Evolutionary conservation across 2,888 invertebrate species (phyloP).

Genomic region (Fissipunctia ypsillon): DNA sequence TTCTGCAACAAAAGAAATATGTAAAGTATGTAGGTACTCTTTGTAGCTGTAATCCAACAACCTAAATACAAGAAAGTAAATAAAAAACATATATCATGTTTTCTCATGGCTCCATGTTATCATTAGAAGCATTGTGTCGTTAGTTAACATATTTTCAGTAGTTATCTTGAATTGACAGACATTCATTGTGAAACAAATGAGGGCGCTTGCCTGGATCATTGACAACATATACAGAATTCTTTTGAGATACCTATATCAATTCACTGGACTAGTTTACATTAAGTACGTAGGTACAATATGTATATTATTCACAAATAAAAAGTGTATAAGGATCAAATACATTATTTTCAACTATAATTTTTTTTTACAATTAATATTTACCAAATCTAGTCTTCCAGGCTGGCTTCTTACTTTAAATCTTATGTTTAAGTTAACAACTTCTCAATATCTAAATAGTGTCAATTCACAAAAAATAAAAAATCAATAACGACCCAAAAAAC

Average conservation of each 20-base stretch:
- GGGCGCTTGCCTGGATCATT: conserved; percentile 27
- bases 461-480: no score
- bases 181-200: conserved; percentile 21
- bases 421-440: no score
- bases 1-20: background rate
- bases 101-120: background rate
- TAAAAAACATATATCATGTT: background rate
- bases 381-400: no score
- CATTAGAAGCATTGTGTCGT: background rate
- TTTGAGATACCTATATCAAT: conserved; percentile 34
- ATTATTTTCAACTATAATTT: no score
- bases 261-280: conserved; percentile 14
- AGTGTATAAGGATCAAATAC: no score
- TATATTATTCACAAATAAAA: no score
- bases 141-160: background rate
- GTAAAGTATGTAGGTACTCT: background rate
- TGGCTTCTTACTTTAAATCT: no score
- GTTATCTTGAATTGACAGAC: conserved; percentile 12
- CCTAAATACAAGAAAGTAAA: background rate
- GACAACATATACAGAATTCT: conserved; percentile 17
- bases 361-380: no score
- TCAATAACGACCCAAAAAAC: no score
- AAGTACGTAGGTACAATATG: background rate
- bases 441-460: no score
- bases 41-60: background rate